Evolutionary conservation across 2,113 vertebrate species (phyloP).

Genomic region (Trichechus manatus): DNA sequence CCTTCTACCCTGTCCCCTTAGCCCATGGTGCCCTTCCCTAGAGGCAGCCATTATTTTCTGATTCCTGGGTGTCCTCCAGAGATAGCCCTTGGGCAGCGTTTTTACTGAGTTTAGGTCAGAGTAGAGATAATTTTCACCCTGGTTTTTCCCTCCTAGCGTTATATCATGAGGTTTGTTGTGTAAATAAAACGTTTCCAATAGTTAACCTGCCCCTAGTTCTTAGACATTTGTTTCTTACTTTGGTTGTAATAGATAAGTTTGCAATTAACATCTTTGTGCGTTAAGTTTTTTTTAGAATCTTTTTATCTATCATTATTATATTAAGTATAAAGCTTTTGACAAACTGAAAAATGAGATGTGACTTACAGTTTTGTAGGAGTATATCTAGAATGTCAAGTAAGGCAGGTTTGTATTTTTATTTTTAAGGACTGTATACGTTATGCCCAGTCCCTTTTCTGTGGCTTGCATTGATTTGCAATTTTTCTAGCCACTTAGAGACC

Average conservation of each 20-base stretch:
- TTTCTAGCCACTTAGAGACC: slow-evolving; percentile 25
- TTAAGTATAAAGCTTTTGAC: slow-evolving; percentile 30
- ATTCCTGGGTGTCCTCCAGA: not conserved
- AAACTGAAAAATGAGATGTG: not conserved
- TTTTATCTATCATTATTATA: not conserved
- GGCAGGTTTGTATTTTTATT: not conserved
- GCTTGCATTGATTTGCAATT: not conserved
- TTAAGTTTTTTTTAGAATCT: not conserved
- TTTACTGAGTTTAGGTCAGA: not conserved
- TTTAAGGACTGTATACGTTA: not conserved
- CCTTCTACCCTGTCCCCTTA: not conserved
- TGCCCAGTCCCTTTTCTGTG: not conserved
- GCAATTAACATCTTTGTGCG: not conserved
- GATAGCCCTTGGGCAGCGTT: not conserved
- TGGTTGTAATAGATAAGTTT: not conserved
- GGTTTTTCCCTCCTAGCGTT: not conserved
- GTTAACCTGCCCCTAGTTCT: not conserved
- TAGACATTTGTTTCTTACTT: not conserved
- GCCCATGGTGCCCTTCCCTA: too few relatives aligned
- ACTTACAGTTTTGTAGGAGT: not conserved
- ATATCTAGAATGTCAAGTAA: not conserved
- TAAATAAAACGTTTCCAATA: not conserved
- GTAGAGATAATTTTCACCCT: not conserved
- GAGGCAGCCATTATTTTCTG: not conserved
- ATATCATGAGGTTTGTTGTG: not conserved